These are phyloP conservation scores for Euglossa dilemma DNA, from an alignment of 1,140 invertebrate species.

Conservation along the genomic window DNA sequence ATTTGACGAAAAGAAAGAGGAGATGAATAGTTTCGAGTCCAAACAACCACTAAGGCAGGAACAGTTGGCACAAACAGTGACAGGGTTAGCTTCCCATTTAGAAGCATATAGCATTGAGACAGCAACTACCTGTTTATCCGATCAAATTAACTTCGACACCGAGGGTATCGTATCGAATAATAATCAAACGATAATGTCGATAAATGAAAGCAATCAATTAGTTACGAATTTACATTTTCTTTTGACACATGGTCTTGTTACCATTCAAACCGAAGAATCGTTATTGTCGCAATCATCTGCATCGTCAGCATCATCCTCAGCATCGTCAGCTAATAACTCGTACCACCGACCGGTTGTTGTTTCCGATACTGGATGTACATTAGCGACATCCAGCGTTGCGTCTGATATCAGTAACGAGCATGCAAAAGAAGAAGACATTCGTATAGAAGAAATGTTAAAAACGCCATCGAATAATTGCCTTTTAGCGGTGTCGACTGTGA, in stretches of 20 bases:
- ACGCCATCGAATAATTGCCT: slow-evolving; percentile 18
- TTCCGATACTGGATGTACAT: not conserved
- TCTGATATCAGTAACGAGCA: not conserved
- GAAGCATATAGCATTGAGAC: slow-evolving; percentile 66
- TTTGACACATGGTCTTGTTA: slow-evolving; percentile 73
- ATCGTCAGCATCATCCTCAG: not conserved
- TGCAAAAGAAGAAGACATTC: not conserved
- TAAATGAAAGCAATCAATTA: slow-evolving; percentile 74
- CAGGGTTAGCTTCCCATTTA: slow-evolving; percentile 52
- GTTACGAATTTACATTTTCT: slow-evolving; percentile 76
- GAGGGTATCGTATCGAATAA: slow-evolving; percentile 62
- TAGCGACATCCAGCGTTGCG: not conserved
- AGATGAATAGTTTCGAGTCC: not conserved
- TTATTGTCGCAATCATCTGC: slow-evolving; percentile 48
- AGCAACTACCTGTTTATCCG: slow-evolving; percentile 40
- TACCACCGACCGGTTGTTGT: not conserved
- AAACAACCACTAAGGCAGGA: not conserved
- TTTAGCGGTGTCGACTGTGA: not conserved
- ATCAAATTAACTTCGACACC: slow-evolving; percentile 73
- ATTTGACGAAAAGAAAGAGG: not conserved
- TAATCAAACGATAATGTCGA: slow-evolving; percentile 64
- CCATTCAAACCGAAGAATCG: slow-evolving; percentile 73
- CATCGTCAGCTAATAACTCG: not conserved
- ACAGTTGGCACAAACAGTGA: not conserved
- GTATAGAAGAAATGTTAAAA: not conserved